phyloP scores from a whole-genome alignment of 2,113 vertebrate species.

The Agelaius tricolor region DNA sequence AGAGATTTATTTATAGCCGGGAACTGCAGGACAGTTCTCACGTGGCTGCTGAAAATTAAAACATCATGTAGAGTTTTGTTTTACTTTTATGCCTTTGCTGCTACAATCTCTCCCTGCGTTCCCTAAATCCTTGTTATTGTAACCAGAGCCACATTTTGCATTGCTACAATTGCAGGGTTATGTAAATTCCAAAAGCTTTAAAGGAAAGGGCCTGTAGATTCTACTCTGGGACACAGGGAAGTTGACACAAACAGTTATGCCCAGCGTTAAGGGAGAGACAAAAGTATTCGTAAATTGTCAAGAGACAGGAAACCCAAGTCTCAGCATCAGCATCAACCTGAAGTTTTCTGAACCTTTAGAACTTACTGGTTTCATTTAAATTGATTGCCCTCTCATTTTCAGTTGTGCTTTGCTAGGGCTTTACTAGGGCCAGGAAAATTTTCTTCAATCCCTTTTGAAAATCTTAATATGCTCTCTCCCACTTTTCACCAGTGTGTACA shows the following conservation, averaged over 20 bases:
- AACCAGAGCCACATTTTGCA: conserved; percentile 69
- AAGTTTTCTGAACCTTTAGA: conserved; percentile 8
- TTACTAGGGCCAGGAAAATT: not conserved
- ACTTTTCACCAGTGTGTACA: not conserved
- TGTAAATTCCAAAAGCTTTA: conserved; percentile 69
- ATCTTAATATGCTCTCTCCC: not conserved
- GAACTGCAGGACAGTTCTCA: conserved; percentile 65
- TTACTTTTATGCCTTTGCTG: conserved; percentile 56
- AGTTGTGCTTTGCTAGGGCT: not conserved
- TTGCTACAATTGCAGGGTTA: conserved; percentile 70
- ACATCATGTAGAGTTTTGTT: conserved; percentile 63
- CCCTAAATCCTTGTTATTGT: conserved; percentile 70
- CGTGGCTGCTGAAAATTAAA: conserved; percentile 71
- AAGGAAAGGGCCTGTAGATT: conserved; percentile 39
- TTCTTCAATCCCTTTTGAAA: not conserved
- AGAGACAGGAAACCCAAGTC: not conserved
- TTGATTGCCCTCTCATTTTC: not conserved
- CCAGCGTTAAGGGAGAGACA: not conserved
- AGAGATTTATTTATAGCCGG: conserved; percentile 68
- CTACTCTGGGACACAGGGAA: not conserved
- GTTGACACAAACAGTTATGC: conserved; percentile 30
- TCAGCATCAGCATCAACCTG: not conserved
- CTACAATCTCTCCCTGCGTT: conserved; percentile 26
- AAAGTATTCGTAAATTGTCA: conserved; percentile 40
- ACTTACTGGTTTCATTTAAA: not conserved